Evolutionary conservation across 1,140 invertebrate species (phyloP).

Genomic region (Drosophila repletoides): DNA sequence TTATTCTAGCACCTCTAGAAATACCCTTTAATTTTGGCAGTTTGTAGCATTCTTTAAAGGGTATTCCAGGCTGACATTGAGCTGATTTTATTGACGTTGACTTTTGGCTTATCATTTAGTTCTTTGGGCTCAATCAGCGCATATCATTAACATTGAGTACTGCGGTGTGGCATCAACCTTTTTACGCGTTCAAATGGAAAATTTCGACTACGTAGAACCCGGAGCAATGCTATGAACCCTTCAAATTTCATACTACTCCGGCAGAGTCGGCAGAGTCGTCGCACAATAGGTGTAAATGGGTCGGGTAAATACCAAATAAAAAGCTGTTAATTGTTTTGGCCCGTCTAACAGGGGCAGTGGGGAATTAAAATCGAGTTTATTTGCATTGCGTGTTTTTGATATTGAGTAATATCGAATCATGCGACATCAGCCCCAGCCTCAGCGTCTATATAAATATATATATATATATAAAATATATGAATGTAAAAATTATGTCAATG

Average conservation of each 20-base stretch:
- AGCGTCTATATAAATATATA: too few relatives aligned
- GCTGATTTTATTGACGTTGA: not conserved
- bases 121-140: slow-evolving; percentile 30
- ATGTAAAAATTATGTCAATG: slow-evolving; percentile 49
- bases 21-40: too few relatives aligned
- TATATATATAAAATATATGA: slow-evolving; percentile 2
- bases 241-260: too few relatives aligned
- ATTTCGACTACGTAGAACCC: slow-evolving; percentile 17
- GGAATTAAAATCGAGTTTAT: slow-evolving; percentile 30
- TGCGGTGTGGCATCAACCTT: slow-evolving; percentile 47
- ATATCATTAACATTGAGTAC: slow-evolving; percentile 35
- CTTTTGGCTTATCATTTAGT: slow-evolving; percentile 38
- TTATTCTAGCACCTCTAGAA: too few relatives aligned
- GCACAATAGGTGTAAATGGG: slow-evolving; percentile 51
- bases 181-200: slow-evolving; percentile 55
- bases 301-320: slow-evolving; percentile 52
- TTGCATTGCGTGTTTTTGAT: slow-evolving; percentile 53
- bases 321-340: slow-evolving; percentile 55
- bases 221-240: too few relatives aligned
- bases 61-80: not conserved
- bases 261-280: too few relatives aligned
- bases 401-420: slow-evolving; percentile 70
- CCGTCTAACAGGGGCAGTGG: slow-evolving; percentile 15
- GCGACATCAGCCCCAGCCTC: too few relatives aligned
- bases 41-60: not conserved